Base-by-base conservation (phyloP, 1,140 invertebrate species). In the Diuraphis noxia region DNA sequence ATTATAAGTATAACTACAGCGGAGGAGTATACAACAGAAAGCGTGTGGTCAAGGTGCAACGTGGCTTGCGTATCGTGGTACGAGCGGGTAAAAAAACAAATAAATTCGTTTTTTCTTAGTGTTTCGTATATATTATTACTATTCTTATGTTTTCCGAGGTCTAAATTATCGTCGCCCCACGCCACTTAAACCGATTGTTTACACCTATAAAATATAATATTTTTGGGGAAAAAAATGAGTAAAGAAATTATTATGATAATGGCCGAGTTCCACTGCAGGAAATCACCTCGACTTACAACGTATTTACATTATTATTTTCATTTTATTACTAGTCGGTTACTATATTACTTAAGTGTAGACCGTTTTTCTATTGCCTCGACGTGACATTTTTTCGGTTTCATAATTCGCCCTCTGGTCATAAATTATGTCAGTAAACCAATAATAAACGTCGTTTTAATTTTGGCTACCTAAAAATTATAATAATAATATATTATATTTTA, bases 171-270 rank as follows among this genome's bases (percentile, higher is more conserved):
- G 88, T 77, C 41, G 77, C 43, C 34, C 41, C 77, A 46, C 41
- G 63, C 30, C 30, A 72, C 56, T 43, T 72, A 36, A 49, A 81
- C 72, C 43, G 40, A 81, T 81, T 90, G 88, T 90, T 90, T 90
- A 90, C 88, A 90, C 88, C 72, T 81, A 90, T 90, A 90, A 49
- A 88, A 90, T 90, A 49, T 81, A 30, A n/a, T 72, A 52, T 72
- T n/a, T 77, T 36, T 7, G 21, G 36, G 36, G 23, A 7, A 41
- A 25, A 7, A 9, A 49, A 49, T n/a, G 25, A 79, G 30, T 49
- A 38, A 30, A 36, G 72, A 82, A 81, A 90, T 90, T 90, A 81
- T 90, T 90, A 90, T 90, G 88, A 90, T 90, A 81, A 90, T 90
- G 56, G 72, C 43, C 77, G 23, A 90, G 72, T 90, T 72, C 88